Conservation (phyloP, 2,888 invertebrate species). For the Torymus texanus region DNA sequence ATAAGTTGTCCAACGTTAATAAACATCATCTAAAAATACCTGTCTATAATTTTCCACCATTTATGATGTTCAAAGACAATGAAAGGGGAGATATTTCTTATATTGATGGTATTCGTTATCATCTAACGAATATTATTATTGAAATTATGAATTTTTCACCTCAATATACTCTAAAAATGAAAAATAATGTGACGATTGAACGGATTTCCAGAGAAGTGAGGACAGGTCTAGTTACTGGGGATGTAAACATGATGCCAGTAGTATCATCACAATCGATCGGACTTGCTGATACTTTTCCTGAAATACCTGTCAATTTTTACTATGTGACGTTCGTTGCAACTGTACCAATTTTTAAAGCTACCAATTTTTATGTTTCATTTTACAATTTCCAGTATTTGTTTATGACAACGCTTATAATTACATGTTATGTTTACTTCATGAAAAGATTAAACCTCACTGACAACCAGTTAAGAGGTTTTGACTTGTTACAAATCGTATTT, state of each 20-base stretch:
- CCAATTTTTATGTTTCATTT: neutral
- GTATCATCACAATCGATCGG: neutral
- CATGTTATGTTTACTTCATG: neutral
- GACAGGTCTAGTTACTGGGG: neutral
- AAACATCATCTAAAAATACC: neutral
- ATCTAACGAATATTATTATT: too few species aligned
- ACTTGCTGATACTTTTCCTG: neutral
- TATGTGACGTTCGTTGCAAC: neutral
- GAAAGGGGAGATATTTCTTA: neutral
- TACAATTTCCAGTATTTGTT: neutral
- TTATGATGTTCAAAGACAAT: neutral
- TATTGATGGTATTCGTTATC: neutral
- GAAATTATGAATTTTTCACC: too few species aligned
- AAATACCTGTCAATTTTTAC: neutral
- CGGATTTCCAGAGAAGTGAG: too few species aligned
- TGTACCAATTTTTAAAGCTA: neutral
- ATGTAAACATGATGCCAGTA: neutral
- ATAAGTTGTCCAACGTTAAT: neutral
- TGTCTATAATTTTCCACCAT: slow-evolving; percentile 3
- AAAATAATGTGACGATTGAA: too few species aligned
- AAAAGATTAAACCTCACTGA: neutral
- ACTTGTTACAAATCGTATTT: neutral
- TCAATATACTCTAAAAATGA: too few species aligned
- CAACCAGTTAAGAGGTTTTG: neutral
- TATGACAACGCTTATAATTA: neutral